Conservation (phyloP, 1,140 invertebrate genomes). For the Zaprionus camerounensis region DNA sequence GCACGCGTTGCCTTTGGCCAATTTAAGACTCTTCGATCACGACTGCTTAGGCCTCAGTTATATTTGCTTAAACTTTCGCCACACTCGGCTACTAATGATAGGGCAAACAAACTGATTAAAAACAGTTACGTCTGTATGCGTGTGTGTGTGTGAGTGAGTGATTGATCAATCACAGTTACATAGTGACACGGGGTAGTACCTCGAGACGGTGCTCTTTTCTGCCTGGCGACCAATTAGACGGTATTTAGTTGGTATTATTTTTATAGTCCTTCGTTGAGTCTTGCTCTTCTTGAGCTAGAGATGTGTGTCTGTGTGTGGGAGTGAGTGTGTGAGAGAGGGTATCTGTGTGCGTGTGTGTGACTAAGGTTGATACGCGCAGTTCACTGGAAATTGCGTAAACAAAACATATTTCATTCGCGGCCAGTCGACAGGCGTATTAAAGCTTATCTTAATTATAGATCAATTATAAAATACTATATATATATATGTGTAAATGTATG, state of each 20-base stretch:
- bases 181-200: background rate
- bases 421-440: conserved; percentile 46
- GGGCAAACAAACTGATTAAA: conserved; percentile 46
- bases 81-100: conserved; percentile 39
- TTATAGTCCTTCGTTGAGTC: conserved; percentile 30
- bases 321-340: background rate
- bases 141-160: conserved; percentile 21
- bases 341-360: conserved; percentile 11
- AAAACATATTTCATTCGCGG: conserved; percentile 50
- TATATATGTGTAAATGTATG: background rate
- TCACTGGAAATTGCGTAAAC: conserved; percentile 62
- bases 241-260: conserved; percentile 14
- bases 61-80: conserved; percentile 45
- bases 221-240: conserved; percentile 56
- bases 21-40: conserved; percentile 32
- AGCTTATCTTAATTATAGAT: conserved; percentile 81
- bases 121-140: background rate
- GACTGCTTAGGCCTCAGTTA: conserved; percentile 9
- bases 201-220: conserved; percentile 36
- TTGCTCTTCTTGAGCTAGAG: background rate
- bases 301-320: conserved; percentile 4
- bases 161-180: conserved; percentile 43
- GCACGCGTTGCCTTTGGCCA: conserved; percentile 10
- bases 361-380: conserved; percentile 48
- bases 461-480: conserved; percentile 64